Percentiles rank a stretch among this genome's conserved stretches.
Conservation (phyloP, 1,140 invertebrate species). For the Drosophila grimshawi region DNA sequence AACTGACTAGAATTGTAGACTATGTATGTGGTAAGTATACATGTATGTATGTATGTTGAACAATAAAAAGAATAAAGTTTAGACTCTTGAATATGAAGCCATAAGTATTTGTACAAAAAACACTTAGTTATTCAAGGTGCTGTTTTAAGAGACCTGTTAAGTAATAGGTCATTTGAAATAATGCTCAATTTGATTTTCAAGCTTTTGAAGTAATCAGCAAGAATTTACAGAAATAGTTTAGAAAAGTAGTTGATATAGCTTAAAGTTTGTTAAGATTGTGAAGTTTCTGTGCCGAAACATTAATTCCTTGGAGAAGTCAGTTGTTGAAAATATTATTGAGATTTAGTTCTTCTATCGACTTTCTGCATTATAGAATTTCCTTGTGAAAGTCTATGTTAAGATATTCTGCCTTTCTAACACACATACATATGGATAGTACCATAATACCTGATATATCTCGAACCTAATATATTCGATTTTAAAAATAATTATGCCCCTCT, state of each 20-base stretch:
- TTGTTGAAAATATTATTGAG: too few relatives aligned
- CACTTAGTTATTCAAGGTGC: neutral
- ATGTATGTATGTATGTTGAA: neutral
- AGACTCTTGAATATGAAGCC: neutral
- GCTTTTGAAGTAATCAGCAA: neutral
- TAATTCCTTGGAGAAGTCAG: too few relatives aligned
- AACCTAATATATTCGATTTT: neutral
- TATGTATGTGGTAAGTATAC: constrained; percentile 4
- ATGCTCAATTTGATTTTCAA: neutral
- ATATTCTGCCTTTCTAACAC: neutral
- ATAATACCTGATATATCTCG: neutral
- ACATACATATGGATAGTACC: neutral
- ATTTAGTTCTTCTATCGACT: too few relatives aligned
- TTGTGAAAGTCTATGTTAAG: too few relatives aligned
- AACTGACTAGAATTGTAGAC: constrained; percentile 44
- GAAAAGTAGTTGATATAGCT: neutral
- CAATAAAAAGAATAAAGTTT: constrained; percentile 6
- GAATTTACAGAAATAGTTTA: neutral
- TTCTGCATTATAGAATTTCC: too few relatives aligned
- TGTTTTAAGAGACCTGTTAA: neutral
- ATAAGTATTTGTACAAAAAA: constrained; percentile 14
- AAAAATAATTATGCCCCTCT: neutral
- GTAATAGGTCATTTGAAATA: neutral
- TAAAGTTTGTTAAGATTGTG: neutral
- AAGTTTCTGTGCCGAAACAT: too few relatives aligned